These are phyloP conservation scores for Chitala chitala DNA, from an alignment of 2,113 vertebrate genomes.

Conservation along the genomic window DNA sequence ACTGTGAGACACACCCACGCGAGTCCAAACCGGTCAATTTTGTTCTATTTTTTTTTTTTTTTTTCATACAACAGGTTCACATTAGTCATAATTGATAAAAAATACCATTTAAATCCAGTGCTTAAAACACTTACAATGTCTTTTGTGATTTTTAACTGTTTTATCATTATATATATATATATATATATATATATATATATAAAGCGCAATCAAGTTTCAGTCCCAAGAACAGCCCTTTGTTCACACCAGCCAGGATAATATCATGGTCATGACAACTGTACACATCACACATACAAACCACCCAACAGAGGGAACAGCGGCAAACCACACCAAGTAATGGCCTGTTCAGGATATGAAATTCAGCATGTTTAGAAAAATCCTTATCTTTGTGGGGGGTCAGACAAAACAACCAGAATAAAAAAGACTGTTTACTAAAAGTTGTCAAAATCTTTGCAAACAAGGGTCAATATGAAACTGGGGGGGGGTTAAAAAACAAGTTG, in stretches of 20 bases:
- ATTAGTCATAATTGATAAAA: slow-evolving; percentile 99
- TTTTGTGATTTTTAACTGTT: slow-evolving; percentile 65
- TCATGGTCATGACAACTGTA: slow-evolving; percentile 83
- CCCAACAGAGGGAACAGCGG: slow-evolving; percentile 69
- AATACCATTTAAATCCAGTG: slow-evolving; percentile 99
- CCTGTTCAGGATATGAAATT: slow-evolving; percentile 65
- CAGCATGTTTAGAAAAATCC: slow-evolving; percentile 41
- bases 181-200: slow-evolving; percentile 59
- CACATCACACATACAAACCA: slow-evolving; percentile 67
- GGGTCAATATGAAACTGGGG: slow-evolving; percentile 31
- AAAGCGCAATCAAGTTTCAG: slow-evolving; percentile 97
- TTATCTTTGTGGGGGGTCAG: slow-evolving; percentile 49
- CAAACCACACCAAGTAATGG: slow-evolving; percentile 70
- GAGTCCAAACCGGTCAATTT: slow-evolving; percentile 88
- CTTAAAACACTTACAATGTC: slow-evolving; percentile 97
- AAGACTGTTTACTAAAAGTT: slow-evolving; percentile 55
- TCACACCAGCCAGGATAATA: slow-evolving; percentile 80
- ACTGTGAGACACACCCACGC: slow-evolving; percentile 85
- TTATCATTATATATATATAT: slow-evolving; percentile 26
- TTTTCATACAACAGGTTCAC: slow-evolving; percentile 93
- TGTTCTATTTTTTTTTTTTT: slow-evolving; percentile 75
- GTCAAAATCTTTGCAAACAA: slow-evolving; percentile 49
- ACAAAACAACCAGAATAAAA: slow-evolving; percentile 38
- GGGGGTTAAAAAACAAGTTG: slow-evolving; percentile 45
- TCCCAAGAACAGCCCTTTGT: slow-evolving; percentile 87